Percentiles rank a stretch among this genome's conserved stretches.
phyloP scores from a whole-genome alignment of 2,888 invertebrate genomes.

The Phytoseiulus persimilis region DNA sequence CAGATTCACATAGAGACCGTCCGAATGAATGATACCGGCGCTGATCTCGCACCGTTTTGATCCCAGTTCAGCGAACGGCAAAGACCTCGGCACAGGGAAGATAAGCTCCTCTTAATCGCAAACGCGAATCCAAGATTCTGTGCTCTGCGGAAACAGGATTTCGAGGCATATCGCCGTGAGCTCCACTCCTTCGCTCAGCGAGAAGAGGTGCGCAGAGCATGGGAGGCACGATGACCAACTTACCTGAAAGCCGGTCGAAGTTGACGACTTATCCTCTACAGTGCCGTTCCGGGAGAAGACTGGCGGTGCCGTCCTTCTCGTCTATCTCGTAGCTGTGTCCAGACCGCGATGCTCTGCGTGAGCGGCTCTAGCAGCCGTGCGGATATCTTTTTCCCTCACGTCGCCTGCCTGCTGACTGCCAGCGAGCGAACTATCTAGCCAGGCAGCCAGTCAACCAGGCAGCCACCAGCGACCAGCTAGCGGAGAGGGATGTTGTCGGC shows the following conservation, averaged over 20 bases:
- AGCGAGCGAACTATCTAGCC: background rate
- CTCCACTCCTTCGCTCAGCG: background rate
- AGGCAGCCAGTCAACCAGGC: background rate
- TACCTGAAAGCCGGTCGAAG: background rate
- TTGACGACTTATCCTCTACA: background rate
- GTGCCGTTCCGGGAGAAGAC: background rate
- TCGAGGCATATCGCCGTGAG: background rate
- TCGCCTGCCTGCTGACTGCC: background rate
- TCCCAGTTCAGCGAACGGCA: background rate
- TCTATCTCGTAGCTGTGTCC: background rate
- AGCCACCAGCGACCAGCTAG: background rate
- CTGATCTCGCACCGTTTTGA: background rate
- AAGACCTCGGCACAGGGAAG: background rate
- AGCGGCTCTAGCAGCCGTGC: background rate
- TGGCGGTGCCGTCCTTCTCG: background rate
- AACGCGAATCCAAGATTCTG: background rate
- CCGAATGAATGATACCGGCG: background rate
- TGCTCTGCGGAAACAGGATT: background rate
- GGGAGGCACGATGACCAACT: background rate
- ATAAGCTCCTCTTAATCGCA: background rate
- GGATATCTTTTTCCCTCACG: background rate
- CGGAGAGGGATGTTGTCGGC: constrained; percentile 5
- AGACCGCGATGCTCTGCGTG: background rate
- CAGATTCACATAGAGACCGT: background rate
- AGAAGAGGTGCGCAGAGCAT: background rate